Conservation (phyloP, 2,888 invertebrate genomes). For the Hydrotaea diabolus region DNA sequence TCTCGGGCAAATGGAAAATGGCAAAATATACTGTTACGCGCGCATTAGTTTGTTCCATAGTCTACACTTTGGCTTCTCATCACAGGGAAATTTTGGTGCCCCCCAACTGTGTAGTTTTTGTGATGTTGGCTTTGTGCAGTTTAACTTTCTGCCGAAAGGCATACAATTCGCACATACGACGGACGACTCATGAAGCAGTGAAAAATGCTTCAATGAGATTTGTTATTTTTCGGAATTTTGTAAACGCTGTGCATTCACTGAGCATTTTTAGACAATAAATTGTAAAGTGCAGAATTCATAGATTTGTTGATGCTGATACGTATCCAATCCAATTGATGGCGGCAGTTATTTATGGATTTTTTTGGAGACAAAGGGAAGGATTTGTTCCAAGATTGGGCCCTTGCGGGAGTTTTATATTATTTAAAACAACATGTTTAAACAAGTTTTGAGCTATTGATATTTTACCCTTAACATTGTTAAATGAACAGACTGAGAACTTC, state of each 20-base stretch:
- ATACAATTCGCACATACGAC: conserved; percentile 11
- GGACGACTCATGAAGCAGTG: too few relatives aligned
- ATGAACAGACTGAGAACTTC: too few relatives aligned
- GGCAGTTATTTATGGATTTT: conserved; percentile 52
- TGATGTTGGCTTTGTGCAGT: background rate
- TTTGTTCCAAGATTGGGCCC: background rate
- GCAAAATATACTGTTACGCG: too few relatives aligned
- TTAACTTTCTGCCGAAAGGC: conserved; percentile 15
- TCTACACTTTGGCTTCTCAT: too few relatives aligned
- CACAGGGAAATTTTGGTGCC: background rate
- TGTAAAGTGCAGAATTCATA: conserved; percentile 42
- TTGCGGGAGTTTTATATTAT: too few relatives aligned
- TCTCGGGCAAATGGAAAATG: too few relatives aligned
- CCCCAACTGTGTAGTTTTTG: background rate
- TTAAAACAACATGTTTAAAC: too few relatives aligned
- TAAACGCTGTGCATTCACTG: conserved; percentile 34
- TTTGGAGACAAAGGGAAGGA: background rate
- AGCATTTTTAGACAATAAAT: conserved; percentile 57
- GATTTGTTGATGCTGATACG: conserved; percentile 58
- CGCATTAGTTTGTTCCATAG: too few relatives aligned
- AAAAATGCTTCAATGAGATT: background rate
- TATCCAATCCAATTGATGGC: conserved; percentile 46
- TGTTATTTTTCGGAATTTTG: conserved; percentile 15
- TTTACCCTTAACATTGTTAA: too few relatives aligned
- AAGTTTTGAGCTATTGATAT: too few relatives aligned